Evolutionary conservation across 2,113 vertebrate species (phyloP), one percentile per base, ranked within the genome.

Genomic region (Cacatua alba): DNA sequence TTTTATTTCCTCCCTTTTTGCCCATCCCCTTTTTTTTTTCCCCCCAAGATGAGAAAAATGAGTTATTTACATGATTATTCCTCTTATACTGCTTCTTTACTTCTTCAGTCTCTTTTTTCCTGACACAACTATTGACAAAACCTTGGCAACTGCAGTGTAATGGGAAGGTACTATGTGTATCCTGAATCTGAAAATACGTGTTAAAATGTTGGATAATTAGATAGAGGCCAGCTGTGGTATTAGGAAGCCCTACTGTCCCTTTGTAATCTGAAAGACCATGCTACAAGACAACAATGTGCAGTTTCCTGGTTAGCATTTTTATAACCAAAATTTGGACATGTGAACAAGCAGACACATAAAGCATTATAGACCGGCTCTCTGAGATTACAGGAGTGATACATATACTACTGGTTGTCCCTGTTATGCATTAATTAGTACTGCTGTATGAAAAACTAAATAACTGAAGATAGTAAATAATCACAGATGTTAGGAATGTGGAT

Each of bases 201-300:
- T 75, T 86, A 71, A 92, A 91, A 86, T 39, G 19, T 33, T 63
- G 46, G 31, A 64, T 28, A n/a, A 84, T 29, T 43, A 65, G 57
- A 8, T 6, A 46, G 48, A 89, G 51, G 41, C 11, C 51, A 39
- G 17, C 19, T 24, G 20, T 67, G 53, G 9, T 43, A 83, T 39
- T 80, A 74, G 5, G 13, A 84, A 68, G 69, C 26, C 10, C 29
- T 35, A 4, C 10, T 48, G 29, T 67, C 18, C 37, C 41, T 69
- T 43, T 78, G 70, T 55, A 83, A 35, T n/a, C 21, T 53, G 53
- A 75, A 93, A 67, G 33, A 9, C 20, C 33, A 19, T 19, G 23
- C 29, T 67, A 17, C 28, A 77, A 72, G 19, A 31, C 1, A 88
- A 63, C 0, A 1, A 67, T 0, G 1, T 48, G 33, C 21, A 60